A percentile compares a stretch with the other conserved stretches of the same genome.
These are phyloP conservation scores for Sander lucioperca DNA, from an alignment of 2,113 vertebrate genomes.

Conservation along the genomic window DNA sequence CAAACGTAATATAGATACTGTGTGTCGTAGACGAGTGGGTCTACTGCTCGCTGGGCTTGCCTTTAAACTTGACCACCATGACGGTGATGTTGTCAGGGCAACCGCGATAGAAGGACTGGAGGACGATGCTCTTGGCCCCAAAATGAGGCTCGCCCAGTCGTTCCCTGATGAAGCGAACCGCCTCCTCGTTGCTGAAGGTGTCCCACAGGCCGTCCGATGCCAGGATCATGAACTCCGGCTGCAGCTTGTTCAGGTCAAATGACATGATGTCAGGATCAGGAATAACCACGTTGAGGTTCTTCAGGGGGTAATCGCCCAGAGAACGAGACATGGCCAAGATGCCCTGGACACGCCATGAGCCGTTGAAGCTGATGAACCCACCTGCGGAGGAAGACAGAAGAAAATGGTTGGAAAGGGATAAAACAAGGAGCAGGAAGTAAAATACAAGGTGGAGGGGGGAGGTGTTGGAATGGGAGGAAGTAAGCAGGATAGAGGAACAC, in stretches of 20 bases:
- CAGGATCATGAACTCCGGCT: conserved; percentile 98
- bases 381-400: conserved; percentile 78
- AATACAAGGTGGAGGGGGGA: not conserved
- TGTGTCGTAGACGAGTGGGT: not conserved
- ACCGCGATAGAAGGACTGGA: conserved; percentile 98
- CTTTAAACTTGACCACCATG: conserved; percentile 99
- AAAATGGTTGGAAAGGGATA: not conserved
- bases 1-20: conserved; percentile 57
- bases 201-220: conserved; percentile 98
- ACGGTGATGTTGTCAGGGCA: conserved; percentile 99
- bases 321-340: conserved; percentile 99
- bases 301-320: conserved; percentile 96
- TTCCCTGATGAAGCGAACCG: conserved; percentile 95
- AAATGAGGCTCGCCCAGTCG: conserved; percentile 97
- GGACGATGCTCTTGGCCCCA: conserved; percentile 97
- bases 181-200: conserved; percentile 99
- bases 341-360: conserved; percentile 98
- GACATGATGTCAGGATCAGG: conserved; percentile 95
- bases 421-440: not conserved
- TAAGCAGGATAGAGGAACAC: not conserved
- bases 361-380: conserved; percentile 99
- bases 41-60: conserved; percentile 89
- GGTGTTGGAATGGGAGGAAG: not conserved
- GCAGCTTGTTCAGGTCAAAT: conserved; percentile 97
- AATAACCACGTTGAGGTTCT: conserved; percentile 97